phyloP scores from a whole-genome alignment of 2,113 vertebrate genomes.

The Megaceryle torquata region DNA sequence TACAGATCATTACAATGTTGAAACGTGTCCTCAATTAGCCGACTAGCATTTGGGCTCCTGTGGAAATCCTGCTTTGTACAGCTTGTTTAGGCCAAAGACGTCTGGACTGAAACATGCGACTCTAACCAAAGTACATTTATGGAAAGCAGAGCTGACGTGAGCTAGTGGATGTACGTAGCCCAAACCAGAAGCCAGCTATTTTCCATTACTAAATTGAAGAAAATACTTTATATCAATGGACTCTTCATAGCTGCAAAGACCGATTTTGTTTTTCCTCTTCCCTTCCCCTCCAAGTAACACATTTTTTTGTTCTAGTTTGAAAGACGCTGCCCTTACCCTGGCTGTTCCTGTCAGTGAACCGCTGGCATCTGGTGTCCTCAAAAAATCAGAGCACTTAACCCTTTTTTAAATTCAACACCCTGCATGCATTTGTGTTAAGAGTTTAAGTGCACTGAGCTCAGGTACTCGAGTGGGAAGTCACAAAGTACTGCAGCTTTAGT shows the following conservation, averaged over 20 bases:
- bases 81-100: slow-evolving; percentile 62
- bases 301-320: not conserved
- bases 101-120: slow-evolving; percentile 35
- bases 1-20: slow-evolving; percentile 81
- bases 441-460: not conserved
- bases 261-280: not conserved
- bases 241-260: slow-evolving; percentile 6
- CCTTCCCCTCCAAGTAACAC: not conserved
- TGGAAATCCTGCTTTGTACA: slow-evolving; percentile 51
- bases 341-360: not conserved
- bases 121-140: slow-evolving; percentile 37
- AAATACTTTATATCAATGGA: slow-evolving; percentile 18
- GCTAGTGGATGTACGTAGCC: not conserved
- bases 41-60: slow-evolving; percentile 4
- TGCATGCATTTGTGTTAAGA: not conserved
- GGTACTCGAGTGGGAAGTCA: not conserved
- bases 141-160: slow-evolving; percentile 27
- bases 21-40: slow-evolving; percentile 49
- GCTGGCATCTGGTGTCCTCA: not conserved
- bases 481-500: slow-evolving; percentile 10
- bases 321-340: not conserved
- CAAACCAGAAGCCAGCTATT: not conserved
- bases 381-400: not conserved
- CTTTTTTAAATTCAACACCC: not conserved
- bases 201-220: slow-evolving; percentile 31